phyloP scores from a whole-genome alignment of 2,797 vertebrate species.

The Semotilus atromaculatus region DNA sequence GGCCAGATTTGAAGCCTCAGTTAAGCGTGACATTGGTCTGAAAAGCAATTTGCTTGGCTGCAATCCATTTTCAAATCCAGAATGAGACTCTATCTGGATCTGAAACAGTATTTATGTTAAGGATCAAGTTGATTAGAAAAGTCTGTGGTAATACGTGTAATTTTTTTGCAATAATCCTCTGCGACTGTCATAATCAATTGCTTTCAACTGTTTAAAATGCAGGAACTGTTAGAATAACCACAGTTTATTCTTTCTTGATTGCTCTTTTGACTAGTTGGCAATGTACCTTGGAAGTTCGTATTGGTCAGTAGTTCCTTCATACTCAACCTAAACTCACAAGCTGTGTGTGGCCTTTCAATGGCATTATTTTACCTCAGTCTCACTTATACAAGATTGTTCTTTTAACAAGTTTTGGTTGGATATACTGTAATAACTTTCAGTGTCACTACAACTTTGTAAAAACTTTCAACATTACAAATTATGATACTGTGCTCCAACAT shows the following conservation, averaged over 20 bases:
- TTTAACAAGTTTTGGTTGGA: neutral
- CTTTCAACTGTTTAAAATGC: neutral
- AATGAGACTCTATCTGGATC: neutral
- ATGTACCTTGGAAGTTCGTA: neutral
- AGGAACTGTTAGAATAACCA: neutral
- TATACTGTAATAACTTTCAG: neutral
- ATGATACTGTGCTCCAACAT: too few relatives aligned
- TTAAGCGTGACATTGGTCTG: slow-evolving; percentile 29
- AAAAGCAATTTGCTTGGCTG: slow-evolving; percentile 30
- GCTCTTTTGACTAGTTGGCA: neutral
- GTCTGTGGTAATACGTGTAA: neutral
- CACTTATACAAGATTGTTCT: neutral
- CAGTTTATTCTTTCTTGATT: neutral
- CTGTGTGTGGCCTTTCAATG: neutral
- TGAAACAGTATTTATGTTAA: slow-evolving; percentile 8
- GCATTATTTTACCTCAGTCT: neutral
- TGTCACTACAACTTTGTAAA: neutral
- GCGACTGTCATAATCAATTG: neutral
- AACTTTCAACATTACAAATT: too few relatives aligned
- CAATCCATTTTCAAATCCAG: slow-evolving; percentile 3
- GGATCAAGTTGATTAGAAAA: slow-evolving; percentile 26
- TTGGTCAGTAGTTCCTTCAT: neutral
- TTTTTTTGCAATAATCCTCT: slow-evolving; percentile 10
- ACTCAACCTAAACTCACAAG: neutral
- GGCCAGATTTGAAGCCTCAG: neutral